A percentile compares a stretch with the other conserved stretches of the same genome.
These are phyloP conservation scores for Triplophysa siluroides DNA, from an alignment of 2,113 vertebrate species.

Conservation along the genomic window DNA sequence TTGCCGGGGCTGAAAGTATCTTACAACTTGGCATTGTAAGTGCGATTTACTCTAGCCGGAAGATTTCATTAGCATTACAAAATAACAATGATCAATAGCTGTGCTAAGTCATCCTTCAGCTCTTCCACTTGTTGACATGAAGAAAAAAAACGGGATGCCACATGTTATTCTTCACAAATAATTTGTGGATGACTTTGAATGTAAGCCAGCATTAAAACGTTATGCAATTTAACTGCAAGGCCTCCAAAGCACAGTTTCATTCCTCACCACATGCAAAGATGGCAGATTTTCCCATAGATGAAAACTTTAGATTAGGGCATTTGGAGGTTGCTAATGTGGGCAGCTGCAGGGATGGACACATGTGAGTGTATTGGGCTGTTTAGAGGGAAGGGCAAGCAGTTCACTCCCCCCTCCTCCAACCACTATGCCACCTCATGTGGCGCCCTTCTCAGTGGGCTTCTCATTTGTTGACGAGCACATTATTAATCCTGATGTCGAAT, in stretches of 20 bases:
- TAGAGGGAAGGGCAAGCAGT: slow-evolving; percentile 21
- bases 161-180: slow-evolving; percentile 4
- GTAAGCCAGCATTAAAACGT: slow-evolving; percentile 10
- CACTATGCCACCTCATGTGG: slow-evolving; percentile 15
- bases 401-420: not conserved
- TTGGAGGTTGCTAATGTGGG: slow-evolving; percentile 5
- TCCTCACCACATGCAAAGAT: not conserved
- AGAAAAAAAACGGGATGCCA: not conserved
- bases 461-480: slow-evolving; percentile 61
- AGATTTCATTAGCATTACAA: slow-evolving; percentile 13
- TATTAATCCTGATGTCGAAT: slow-evolving; percentile 54
- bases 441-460: slow-evolving; percentile 29
- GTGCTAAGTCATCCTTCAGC: not conserved
- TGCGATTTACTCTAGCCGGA: not conserved
- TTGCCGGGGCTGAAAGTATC: not conserved
- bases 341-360: slow-evolving; percentile 6
- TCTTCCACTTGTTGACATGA: not conserved
- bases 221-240: not conserved
- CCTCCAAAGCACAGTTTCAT: not conserved
- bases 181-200: not conserved
- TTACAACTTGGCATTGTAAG: slow-evolving; percentile 23
- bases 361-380: slow-evolving; percentile 8
- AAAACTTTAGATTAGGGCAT: not conserved
- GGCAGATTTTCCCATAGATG: not conserved
- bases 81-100: slow-evolving; percentile 16